Percentiles rank a stretch among this genome's conserved stretches.
phyloP scores from a whole-genome alignment of 2,797 vertebrate species.

The Thripadectes ignobilis region DNA sequence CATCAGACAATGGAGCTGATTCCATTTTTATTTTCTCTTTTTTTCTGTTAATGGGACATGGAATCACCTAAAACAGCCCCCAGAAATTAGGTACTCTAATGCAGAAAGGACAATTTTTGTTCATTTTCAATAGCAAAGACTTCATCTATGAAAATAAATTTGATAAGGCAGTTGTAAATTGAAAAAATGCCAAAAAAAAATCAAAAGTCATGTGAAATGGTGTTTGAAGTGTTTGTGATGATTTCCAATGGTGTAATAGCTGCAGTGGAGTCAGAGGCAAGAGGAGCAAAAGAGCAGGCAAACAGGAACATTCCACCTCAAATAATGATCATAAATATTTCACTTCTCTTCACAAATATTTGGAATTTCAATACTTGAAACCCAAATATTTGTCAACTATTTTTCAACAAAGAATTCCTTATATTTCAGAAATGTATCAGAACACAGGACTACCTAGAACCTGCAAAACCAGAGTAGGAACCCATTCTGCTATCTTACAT shows the following conservation, averaged over 20 bases:
- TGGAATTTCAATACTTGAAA: not conserved
- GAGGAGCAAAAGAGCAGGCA: not conserved
- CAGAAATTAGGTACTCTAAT: not conserved
- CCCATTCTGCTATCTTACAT: not conserved
- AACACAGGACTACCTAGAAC: not conserved
- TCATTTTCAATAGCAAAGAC: not conserved
- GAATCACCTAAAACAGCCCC: not conserved
- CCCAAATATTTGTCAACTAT: not conserved
- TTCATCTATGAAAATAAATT: not conserved
- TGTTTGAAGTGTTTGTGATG: not conserved
- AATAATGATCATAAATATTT: not conserved
- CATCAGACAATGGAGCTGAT: not conserved
- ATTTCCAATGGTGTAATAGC: not conserved
- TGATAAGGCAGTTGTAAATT: not conserved
- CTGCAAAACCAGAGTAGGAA: not conserved
- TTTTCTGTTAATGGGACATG: not conserved
- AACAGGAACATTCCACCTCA: not conserved
- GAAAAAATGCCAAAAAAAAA: not conserved
- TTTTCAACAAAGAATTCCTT: not conserved
- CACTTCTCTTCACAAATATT: not conserved
- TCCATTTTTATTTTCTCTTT: not conserved
- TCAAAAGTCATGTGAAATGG: not conserved
- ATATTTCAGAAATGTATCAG: not conserved
- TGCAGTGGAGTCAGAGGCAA: not conserved
- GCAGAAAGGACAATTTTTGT: not conserved